Base-by-base conservation (phyloP, 2,888 invertebrate species). In the Leptopilina drosophilae region DNA sequence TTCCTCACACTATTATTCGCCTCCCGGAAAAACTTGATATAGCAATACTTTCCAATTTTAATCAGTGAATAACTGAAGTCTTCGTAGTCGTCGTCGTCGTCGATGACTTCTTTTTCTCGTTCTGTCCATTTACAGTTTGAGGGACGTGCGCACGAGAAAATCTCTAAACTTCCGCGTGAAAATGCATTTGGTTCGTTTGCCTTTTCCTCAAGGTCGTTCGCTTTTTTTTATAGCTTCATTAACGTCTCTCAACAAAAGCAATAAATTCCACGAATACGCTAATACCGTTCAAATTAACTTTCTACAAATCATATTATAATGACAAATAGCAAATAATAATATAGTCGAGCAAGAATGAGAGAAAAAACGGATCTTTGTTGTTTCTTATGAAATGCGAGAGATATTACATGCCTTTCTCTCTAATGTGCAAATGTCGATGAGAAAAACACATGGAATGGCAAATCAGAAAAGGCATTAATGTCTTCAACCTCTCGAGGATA, bases 21-120 rank as follows among this genome's bases (percentile, higher is more conserved):
- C 12, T 49, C 49, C 49, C 49, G 81, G 77, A 42, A 79, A 77
- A 77, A 79, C 79, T 76, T 80, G 79, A 81, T 82, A 79, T 78
- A 76, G 76, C 80, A 73, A 69, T 78, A 80, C 81, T 82, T 82
- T 82, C 81, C 80, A 82, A 82, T 81, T 81, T 80, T 76, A 77
- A 80, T 76, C 78, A 49, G 12, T 11, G 75, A 80, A 77, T 78
- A 77, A 78, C 77, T 67, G 33, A 33, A 33, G 33, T 33, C 33
- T 3, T 33, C 33, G 33, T 20, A 20, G 20, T 20, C 20, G 20
- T 20, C 20, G 20, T 20, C 20, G 20, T 20, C 1, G 65, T 80
- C 77, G 49, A 49, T 62, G 3, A 78, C 69, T 78, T 78, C 64
- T 78, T 78, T 69, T 69, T 64, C 73, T 64, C 49, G 49, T 42